phyloP scores from a whole-genome alignment of 2,113 vertebrate genomes.

The Anguilla rostrata region DNA sequence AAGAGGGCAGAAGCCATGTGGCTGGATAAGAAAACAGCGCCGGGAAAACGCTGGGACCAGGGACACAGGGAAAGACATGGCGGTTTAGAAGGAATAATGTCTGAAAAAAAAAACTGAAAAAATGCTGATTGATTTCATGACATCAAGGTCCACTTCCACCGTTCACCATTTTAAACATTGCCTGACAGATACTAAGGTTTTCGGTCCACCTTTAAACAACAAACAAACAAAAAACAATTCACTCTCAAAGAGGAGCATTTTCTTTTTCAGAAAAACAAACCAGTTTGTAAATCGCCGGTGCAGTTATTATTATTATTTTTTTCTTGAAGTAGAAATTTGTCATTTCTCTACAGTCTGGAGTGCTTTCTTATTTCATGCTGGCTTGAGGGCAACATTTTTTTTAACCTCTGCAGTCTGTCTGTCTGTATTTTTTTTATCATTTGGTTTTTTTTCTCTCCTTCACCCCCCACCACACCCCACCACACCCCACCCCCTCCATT shows the following conservation, averaged over 20 bases:
- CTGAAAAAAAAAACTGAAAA: not conserved
- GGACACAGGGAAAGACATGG: not conserved
- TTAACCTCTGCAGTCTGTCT: constrained; percentile 23
- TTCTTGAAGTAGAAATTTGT: constrained; percentile 26
- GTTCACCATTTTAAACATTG: not conserved
- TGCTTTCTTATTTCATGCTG: constrained; percentile 22
- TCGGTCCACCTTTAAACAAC: not conserved
- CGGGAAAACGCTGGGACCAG: not conserved
- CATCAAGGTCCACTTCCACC: not conserved
- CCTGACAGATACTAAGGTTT: not conserved
- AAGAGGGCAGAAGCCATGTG: not conserved
- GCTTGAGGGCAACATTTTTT: constrained; percentile 21
- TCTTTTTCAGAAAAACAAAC: constrained; percentile 3
- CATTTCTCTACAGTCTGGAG: not conserved
- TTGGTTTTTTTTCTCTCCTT: constrained; percentile 12
- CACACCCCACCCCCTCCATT: not conserved
- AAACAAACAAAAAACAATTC: not conserved
- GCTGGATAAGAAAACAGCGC: not conserved
- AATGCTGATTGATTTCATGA: not conserved
- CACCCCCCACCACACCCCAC: too few relatives aligned
- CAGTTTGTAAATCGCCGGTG: not conserved
- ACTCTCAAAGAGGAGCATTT: not conserved
- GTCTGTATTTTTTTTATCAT: not conserved
- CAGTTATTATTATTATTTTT: not conserved
- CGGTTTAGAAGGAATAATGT: too few relatives aligned